Evolutionary conservation across 2,888 invertebrate species (phyloP).

Genomic region (Cancer borealis): DNA sequence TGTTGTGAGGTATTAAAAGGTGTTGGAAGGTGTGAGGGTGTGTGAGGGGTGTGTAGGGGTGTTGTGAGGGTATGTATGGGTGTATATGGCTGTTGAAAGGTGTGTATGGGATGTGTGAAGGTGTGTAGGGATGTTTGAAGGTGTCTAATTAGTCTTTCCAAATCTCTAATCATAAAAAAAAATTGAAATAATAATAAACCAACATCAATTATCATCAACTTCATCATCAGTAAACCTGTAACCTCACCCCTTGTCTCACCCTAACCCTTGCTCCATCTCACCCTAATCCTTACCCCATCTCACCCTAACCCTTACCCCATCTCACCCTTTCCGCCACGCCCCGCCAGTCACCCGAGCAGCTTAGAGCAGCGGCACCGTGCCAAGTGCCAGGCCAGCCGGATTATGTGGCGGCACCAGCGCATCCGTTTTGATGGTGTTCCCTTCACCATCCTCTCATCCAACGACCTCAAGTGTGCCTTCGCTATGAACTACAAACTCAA

Average conservation of each 20-base stretch:
- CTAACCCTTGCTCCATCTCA: neutral
- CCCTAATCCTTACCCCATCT: neutral
- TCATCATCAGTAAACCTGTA: no score
- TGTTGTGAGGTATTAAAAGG: no score
- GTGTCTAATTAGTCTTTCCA: no score
- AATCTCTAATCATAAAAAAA: no score
- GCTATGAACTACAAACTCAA: slow-evolving; percentile 70
- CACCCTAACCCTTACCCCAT: neutral
- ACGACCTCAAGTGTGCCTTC: slow-evolving; percentile 70
- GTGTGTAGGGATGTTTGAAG: no score
- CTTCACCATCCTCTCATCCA: slow-evolving; percentile 65
- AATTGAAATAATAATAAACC: no score
- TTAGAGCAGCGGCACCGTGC: slow-evolving; percentile 56
- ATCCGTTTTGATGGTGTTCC: slow-evolving; percentile 64
- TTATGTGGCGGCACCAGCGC: slow-evolving; percentile 68
- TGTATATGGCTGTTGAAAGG: no score
- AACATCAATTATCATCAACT: no score
- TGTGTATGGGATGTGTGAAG: no score
- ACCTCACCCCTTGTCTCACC: no score
- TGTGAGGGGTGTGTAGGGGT: neutral
- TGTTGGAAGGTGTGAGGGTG: neutral
- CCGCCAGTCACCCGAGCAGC: slow-evolving; percentile 66
- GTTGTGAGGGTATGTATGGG: neutral
- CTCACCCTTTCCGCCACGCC: neutral
- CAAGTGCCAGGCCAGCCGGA: slow-evolving; percentile 57